These are phyloP conservation scores for Acholoe squamosa DNA, from an alignment of 2,888 invertebrate genomes.

Conservation along the genomic window DNA sequence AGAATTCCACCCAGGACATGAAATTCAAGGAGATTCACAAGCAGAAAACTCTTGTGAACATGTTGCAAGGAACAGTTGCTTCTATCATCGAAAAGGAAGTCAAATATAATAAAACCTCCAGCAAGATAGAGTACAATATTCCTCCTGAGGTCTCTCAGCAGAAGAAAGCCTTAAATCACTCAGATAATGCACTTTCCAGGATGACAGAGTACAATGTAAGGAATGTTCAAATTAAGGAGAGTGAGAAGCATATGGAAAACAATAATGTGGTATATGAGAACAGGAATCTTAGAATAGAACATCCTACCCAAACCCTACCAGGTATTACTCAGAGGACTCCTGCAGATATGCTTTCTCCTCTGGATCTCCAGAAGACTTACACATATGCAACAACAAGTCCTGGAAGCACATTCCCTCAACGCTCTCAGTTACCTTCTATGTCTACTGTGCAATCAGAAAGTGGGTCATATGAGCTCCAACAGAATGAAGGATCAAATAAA, in stretches of 20 bases:
- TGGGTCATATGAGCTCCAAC: neutral
- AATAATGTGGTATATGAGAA: constrained; percentile 35
- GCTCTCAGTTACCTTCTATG: too few species aligned
- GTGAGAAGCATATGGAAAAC: neutral
- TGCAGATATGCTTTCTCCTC: neutral
- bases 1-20: constrained; percentile 5
- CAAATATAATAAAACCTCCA: neutral
- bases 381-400: neutral
- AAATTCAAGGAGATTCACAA: constrained; percentile 39
- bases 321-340: neutral
- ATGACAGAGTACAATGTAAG: neutral
- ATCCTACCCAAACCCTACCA: neutral
- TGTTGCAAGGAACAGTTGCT: constrained; percentile 40
- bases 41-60: constrained; percentile 53
- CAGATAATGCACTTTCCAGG: neutral
- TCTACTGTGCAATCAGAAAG: neutral
- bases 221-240: neutral
- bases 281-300: neutral
- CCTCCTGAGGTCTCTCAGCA: neutral
- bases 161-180: neutral
- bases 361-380: neutral
- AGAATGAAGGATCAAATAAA: neutral
- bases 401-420: neutral
- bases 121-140: neutral
- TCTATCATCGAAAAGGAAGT: constrained; percentile 56